Conservation (phyloP, 2,113 vertebrate species). For the Tympanuchus pallidicinctus region DNA sequence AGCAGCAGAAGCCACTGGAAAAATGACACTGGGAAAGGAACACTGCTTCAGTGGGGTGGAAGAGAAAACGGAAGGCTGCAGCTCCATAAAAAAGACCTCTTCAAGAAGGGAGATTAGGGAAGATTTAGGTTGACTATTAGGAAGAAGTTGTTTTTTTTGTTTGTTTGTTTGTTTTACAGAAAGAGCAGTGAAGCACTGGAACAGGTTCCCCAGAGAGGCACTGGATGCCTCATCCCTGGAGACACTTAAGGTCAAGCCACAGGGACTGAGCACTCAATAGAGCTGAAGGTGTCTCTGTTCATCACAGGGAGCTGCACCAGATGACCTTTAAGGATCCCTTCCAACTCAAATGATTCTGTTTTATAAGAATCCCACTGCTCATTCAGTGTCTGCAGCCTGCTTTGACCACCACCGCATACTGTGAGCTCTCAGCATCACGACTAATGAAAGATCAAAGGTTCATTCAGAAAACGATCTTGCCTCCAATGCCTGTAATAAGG, state of each 20-base stretch:
- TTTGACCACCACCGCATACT: not conserved
- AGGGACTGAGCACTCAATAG: no score
- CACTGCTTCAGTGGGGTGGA: not conserved
- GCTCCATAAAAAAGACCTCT: not conserved
- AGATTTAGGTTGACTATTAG: no score
- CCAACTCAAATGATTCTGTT: no score
- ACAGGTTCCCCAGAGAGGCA: no score
- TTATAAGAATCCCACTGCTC: not conserved
- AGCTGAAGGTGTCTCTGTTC: no score
- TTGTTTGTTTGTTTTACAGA: no score
- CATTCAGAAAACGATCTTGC: not conserved
- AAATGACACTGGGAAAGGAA: not conserved
- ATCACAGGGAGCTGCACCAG: no score
- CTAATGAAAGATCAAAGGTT: not conserved
- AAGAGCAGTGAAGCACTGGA: no score
- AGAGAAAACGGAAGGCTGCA: not conserved
- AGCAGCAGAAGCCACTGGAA: not conserved
- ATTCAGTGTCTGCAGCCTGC: not conserved
- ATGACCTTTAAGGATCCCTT: no score
- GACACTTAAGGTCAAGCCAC: no score
- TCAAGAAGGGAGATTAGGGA: not conserved
- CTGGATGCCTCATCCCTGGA: no score
- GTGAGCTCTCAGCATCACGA: not conserved
- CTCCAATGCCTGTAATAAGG: not conserved
- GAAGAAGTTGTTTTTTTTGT: no score